Evolutionary conservation across 2,797 vertebrate species (phyloP).

Genomic region (Ataeniobius toweri): DNA sequence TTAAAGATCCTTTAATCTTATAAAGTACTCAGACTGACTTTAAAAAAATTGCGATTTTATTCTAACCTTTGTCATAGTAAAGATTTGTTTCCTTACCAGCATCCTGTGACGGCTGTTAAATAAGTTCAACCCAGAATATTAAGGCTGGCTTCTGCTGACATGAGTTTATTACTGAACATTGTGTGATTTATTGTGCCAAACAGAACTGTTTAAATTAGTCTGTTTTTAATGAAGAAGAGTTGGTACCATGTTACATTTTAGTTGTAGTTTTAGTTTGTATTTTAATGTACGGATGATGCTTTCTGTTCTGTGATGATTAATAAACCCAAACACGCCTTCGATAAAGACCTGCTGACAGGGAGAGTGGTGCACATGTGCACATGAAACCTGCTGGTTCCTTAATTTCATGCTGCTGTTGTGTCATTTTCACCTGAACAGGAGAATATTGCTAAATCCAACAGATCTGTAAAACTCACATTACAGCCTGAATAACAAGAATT

Average conservation of each 20-base stretch:
- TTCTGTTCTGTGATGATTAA: conserved; percentile 22
- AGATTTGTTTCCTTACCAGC: background rate
- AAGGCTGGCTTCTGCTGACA: conserved; percentile 2
- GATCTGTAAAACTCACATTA: too few species aligned
- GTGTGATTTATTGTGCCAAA: background rate
- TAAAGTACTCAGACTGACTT: background rate
- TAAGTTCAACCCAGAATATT: background rate
- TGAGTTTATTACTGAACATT: conserved; percentile 15
- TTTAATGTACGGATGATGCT: conserved; percentile 18
- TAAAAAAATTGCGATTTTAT: background rate
- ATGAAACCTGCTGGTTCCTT: background rate
- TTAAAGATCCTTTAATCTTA: too few species aligned
- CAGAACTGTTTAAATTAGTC: background rate
- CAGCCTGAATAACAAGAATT: too few species aligned
- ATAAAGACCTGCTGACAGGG: conserved; percentile 9
- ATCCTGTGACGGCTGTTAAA: background rate
- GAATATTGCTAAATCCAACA: too few species aligned
- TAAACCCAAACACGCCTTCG: conserved; percentile 1
- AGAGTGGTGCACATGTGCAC: background rate
- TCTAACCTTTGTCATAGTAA: background rate
- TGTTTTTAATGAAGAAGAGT: conserved; percentile 4
- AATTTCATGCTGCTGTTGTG: too few species aligned
- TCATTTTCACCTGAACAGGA: too few species aligned
- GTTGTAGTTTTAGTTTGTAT: background rate
- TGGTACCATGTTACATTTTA: conserved; percentile 7